phyloP scores from a whole-genome alignment of 2,888 invertebrate genomes.

The Mythimna albipuncta region DNA sequence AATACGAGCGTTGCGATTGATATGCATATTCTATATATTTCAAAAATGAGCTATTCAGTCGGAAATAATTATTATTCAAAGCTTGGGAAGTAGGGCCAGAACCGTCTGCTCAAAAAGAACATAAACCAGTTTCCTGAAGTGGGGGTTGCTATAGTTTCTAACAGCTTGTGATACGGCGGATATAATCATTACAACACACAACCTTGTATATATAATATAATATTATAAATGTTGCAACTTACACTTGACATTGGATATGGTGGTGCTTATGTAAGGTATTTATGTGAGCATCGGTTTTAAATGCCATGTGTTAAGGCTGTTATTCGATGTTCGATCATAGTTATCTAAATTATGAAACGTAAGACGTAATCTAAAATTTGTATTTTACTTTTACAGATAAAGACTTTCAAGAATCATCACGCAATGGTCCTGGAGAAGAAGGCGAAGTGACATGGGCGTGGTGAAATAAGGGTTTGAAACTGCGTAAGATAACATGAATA shows the following conservation, averaged over 20 bases:
- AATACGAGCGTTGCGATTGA: too few species aligned
- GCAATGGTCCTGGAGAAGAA: too few species aligned
- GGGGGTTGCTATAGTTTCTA: neutral
- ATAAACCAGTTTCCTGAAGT: neutral
- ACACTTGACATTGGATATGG: slow-evolving; percentile 42
- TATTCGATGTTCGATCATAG: neutral
- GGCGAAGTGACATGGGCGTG: too few species aligned
- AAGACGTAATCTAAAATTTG: neutral
- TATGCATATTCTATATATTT: too few species aligned
- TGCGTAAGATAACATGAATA: too few species aligned
- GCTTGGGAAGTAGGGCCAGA: neutral
- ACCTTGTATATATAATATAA: neutral
- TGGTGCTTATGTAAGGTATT: slow-evolving; percentile 24
- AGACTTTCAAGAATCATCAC: too few species aligned
- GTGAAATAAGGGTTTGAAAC: too few species aligned
- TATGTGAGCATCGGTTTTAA: slow-evolving; percentile 22
- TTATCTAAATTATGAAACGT: neutral
- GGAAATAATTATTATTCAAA: too few species aligned
- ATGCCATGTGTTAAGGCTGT: slow-evolving; percentile 27
- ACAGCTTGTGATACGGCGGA: neutral
- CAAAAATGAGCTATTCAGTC: too few species aligned
- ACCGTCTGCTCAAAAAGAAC: neutral
- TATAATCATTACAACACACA: neutral
- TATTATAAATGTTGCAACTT: slow-evolving; percentile 21
- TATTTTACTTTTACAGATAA: neutral